Conservation (phyloP, 2,113 vertebrate genomes). For the Phalacrocorax pelagicus region DNA sequence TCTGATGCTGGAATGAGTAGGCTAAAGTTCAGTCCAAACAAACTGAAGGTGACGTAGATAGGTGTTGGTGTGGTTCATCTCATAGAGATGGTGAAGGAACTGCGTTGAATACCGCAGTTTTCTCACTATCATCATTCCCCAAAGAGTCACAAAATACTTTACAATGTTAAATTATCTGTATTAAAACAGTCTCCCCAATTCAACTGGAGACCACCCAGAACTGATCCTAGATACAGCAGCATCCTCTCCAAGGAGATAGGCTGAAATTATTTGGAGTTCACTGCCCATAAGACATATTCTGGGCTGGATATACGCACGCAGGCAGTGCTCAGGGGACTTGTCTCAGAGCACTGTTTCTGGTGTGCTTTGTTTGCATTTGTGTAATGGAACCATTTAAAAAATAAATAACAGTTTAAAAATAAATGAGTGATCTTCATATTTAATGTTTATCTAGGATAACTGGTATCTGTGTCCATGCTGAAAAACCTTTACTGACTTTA, state of each 20-base stretch:
- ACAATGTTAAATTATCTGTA: not conserved
- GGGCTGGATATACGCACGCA: not conserved
- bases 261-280: slow-evolving; percentile 21
- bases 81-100: not conserved
- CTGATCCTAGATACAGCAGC: not conserved
- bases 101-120: not conserved
- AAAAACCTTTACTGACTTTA: not conserved
- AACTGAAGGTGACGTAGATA: not conserved
- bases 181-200: not conserved
- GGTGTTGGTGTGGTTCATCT: not conserved
- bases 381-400: slow-evolving; percentile 50
- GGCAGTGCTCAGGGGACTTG: slow-evolving; percentile 24
- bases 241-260: slow-evolving; percentile 18
- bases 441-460: slow-evolving; percentile 35
- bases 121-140: not conserved
- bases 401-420: slow-evolving; percentile 62
- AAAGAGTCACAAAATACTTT: not conserved
- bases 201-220: slow-evolving; percentile 52
- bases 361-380: slow-evolving; percentile 37
- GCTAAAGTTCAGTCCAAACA: not conserved
- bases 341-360: slow-evolving; percentile 11
- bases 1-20: not conserved
- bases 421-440: slow-evolving; percentile 1
- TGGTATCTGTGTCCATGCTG: not conserved
- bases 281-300: not conserved